Evolutionary conservation across 2,888 invertebrate genomes (phyloP).

Genomic region (Seira musarum): DNA sequence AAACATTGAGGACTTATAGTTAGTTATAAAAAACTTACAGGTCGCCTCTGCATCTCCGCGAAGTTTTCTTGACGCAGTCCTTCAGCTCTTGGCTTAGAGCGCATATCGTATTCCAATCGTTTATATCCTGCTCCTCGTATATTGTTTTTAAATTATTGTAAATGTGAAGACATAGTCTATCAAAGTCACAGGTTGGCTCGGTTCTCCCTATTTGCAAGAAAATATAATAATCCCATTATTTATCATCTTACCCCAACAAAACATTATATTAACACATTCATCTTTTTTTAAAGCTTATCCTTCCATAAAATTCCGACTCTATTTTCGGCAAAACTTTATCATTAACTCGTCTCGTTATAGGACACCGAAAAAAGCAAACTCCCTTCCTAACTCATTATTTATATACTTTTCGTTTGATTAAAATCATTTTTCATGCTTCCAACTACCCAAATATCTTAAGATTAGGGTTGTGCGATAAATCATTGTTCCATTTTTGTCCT

Average conservation of each 20-base stretch:
- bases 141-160: constrained; percentile 65
- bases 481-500: not conserved
- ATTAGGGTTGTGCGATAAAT: not conserved
- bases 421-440: not conserved
- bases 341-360: not conserved
- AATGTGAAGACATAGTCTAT: constrained; percentile 64
- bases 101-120: constrained; percentile 64
- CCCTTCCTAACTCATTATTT: too few species aligned
- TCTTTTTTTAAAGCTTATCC: too few species aligned
- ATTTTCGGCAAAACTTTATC: not conserved
- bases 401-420: not conserved
- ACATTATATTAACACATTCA: too few species aligned
- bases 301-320: too few species aligned
- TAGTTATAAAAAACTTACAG: constrained; percentile 63
- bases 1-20: not conserved
- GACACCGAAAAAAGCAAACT: not conserved
- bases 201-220: constrained; percentile 55
- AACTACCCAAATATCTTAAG: not conserved
- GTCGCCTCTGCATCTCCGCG: constrained; percentile 67
- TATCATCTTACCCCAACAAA: not conserved
- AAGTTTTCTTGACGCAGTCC: constrained; percentile 67
- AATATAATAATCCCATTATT: constrained; percentile 11
- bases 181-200: constrained; percentile 66
- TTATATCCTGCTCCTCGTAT: constrained; percentile 58
- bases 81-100: constrained; percentile 64